Conservation (phyloP, 2,113 vertebrate species). For the Butorides virescens region DNA sequence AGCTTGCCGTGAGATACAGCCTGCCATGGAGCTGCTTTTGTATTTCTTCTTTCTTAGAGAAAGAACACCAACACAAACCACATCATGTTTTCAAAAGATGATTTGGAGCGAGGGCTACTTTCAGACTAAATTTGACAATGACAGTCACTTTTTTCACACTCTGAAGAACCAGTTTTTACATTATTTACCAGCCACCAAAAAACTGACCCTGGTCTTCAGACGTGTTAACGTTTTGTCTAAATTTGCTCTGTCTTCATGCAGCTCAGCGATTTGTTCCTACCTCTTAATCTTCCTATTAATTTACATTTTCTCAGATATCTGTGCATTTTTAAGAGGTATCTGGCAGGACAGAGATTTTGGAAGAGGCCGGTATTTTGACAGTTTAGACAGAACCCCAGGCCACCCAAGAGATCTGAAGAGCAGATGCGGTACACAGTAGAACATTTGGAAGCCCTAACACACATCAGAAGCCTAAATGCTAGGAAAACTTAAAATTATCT, state of each 20-base stretch:
- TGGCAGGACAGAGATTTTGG: background rate
- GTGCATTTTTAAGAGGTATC: background rate
- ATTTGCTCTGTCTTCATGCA: background rate
- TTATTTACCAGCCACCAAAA: background rate
- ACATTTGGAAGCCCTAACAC: background rate
- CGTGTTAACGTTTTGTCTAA: background rate
- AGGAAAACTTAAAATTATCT: background rate
- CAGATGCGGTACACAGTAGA: background rate
- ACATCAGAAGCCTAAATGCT: background rate
- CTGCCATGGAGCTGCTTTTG: background rate
- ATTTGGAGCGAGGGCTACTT: background rate
- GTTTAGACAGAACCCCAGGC: background rate
- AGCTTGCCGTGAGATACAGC: background rate
- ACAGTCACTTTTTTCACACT: background rate
- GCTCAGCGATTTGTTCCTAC: background rate
- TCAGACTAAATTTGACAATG: background rate
- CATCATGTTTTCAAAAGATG: background rate
- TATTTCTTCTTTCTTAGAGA: background rate
- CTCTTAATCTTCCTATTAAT: background rate
- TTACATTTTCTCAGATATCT: background rate
- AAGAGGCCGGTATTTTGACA: background rate
- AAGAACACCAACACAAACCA: background rate
- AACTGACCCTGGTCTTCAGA: background rate
- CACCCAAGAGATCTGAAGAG: background rate
- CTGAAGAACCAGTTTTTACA: background rate